phyloP scores from a whole-genome alignment of 2,113 vertebrate genomes.

The Suncus etruscus region DNA sequence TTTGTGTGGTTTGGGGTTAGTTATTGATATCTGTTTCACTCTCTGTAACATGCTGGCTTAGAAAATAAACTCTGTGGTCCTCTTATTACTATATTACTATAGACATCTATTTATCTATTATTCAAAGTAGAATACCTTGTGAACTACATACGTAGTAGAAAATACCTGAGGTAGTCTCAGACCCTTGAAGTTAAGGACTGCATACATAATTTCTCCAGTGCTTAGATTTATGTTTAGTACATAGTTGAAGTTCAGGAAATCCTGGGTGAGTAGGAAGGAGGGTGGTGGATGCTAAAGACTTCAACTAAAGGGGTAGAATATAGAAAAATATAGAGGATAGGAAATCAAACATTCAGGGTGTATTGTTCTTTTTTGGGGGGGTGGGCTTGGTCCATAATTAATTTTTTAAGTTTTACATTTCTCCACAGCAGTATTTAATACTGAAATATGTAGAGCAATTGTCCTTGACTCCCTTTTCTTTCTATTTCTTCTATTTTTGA shows the following conservation, averaged over 20 bases:
- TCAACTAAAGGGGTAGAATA: not conserved
- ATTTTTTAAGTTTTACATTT: not conserved
- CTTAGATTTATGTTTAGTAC: not conserved
- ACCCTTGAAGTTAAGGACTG: not conserved
- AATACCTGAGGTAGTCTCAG: not conserved
- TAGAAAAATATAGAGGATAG: not conserved
- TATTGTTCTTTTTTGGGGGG: not conserved
- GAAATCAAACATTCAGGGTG: not conserved
- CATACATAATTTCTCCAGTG: not conserved
- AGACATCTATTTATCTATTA: not conserved
- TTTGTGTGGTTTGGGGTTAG: not conserved
- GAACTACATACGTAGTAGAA: not conserved
- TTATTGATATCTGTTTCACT: conserved; percentile 3
- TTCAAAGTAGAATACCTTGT: conserved; percentile 30
- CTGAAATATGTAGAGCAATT: not conserved
- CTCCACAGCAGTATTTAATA: not conserved
- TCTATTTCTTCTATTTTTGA: no score
- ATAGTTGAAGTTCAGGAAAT: conserved; percentile 21
- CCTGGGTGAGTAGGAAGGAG: not conserved
- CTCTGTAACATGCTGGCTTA: conserved; percentile 9
- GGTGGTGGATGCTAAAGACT: not conserved
- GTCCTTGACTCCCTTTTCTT: not conserved
- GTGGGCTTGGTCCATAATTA: not conserved
- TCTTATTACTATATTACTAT: not conserved
- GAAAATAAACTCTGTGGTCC: not conserved